Conservation (phyloP, 2,797 vertebrate species). For the Tapera naevia region DNA sequence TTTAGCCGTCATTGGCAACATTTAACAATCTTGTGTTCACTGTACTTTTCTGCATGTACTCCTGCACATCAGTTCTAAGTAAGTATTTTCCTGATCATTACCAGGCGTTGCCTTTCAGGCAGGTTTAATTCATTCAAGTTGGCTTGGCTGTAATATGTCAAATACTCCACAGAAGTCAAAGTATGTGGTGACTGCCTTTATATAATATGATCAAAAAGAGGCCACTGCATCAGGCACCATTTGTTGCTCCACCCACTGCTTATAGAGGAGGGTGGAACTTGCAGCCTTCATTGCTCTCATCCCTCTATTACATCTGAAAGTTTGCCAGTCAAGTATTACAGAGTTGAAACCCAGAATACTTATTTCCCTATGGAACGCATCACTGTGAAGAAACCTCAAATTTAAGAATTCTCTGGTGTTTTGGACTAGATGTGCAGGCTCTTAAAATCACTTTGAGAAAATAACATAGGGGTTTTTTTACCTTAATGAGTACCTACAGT, state of each 20-base stretch:
- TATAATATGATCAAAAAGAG: not conserved
- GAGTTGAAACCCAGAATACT: not conserved
- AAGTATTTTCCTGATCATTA: not conserved
- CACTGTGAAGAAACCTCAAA: not conserved
- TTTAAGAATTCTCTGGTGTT: slow-evolving; percentile 20
- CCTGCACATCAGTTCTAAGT: rapidly evolving
- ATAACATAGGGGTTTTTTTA: slow-evolving; percentile 5
- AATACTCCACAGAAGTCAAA: not conserved
- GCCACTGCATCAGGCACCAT: not conserved
- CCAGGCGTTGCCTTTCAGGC: not conserved
- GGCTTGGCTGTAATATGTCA: not conserved
- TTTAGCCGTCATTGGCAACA: not conserved
- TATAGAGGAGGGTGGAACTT: not conserved
- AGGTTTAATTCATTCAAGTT: not conserved
- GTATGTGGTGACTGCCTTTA: not conserved
- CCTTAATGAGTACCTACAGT: slow-evolving; percentile 18
- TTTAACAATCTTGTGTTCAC: not conserved
- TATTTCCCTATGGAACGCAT: not conserved
- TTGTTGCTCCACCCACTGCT: not conserved
- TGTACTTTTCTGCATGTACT: not conserved
- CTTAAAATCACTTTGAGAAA: slow-evolving; percentile 18
- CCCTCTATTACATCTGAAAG: not conserved
- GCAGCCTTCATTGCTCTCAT: not conserved
- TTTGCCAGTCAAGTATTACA: not conserved
- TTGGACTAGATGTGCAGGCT: slow-evolving; percentile 4